A percentile compares a stretch with the other conserved stretches of the same genome.
These are phyloP conservation scores for Taxidea taxus DNA, from an alignment of 2,113 vertebrate species.

Conservation along the genomic window DNA sequence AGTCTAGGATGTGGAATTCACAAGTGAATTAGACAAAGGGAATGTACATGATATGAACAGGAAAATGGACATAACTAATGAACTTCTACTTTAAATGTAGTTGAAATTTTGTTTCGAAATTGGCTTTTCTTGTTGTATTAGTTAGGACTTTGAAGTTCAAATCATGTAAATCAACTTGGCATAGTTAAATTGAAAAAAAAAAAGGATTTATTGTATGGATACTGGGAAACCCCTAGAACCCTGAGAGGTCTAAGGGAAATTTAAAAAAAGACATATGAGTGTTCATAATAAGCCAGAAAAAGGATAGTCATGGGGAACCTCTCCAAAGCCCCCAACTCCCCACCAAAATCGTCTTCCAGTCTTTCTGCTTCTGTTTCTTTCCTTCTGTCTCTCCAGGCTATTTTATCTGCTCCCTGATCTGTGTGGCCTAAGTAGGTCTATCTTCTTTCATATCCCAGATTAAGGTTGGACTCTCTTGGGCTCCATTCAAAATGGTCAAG, in stretches of 20 bases:
- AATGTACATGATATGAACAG: background rate
- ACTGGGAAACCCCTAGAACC: background rate
- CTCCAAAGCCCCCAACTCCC: background rate
- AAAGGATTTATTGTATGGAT: background rate
- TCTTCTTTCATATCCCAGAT: background rate
- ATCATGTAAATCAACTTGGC: background rate
- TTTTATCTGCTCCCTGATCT: background rate
- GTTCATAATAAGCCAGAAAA: background rate
- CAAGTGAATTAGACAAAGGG: background rate
- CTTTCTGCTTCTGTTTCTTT: background rate
- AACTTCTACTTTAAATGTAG: background rate
- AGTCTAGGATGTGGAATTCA: background rate
- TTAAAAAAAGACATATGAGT: background rate
- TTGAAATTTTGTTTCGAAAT: constrained; percentile 5
- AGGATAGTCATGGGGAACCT: background rate
- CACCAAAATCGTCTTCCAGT: background rate
- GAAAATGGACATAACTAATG: background rate
- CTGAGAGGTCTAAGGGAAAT: background rate
- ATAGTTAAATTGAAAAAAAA: background rate
- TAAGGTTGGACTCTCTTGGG: background rate
- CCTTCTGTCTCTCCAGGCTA: background rate
- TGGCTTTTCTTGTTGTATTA: background rate
- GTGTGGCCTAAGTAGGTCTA: background rate
- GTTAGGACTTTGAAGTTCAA: background rate
- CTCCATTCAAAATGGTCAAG: background rate